Evolutionary conservation across 2,113 vertebrate species (phyloP), one percentile per base, ranked within the genome.

Genomic region (Alosa alosa): DNA sequence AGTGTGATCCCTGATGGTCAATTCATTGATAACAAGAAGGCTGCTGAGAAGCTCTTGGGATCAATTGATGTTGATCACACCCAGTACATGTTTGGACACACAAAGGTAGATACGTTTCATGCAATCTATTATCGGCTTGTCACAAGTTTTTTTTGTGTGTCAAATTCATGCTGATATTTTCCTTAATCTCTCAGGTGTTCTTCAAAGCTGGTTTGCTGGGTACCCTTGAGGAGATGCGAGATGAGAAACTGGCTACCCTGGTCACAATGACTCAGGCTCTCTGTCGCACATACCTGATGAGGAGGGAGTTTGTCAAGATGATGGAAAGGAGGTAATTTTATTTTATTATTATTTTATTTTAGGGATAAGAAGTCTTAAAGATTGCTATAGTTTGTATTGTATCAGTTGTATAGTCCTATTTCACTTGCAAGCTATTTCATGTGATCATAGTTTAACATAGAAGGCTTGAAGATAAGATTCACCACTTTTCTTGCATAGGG

Each of bases 171-270:
- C 95, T 94, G 2, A 60, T 60, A 60, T 22, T 64, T 64, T 64
- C 6, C 13, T 78, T 36, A 41, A 8, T 39, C 36, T 78, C 2
- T 44, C 50, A 97, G 96, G 96, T 97, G 86, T 97, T 97, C 94
- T 97, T 97, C 93, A 97, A 97, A 95, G 96, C 96, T 93, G 96
- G 96, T 60, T 92, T 97, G 81, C 85, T 97, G 89, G 96, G 96
- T 55, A 91, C 93, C 39, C 94, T 97, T 88, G 96, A 97, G 75
- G 96, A 97, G 93, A 96, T 97, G 96, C 94, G 96, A 45, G 96
- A 97, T 92, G 96, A 97, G 4, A 96, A 96, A 85, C 86, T 96
- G 88, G 96, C 95, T 44, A 83, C 94, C 89, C 93, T 97, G 85
- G 96, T 97, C 86, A 97, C 96, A 78, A 95, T 95, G 87, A 97